Base-by-base conservation (phyloP, 1,140 invertebrate species). In the Polyergus mexicanus region DNA sequence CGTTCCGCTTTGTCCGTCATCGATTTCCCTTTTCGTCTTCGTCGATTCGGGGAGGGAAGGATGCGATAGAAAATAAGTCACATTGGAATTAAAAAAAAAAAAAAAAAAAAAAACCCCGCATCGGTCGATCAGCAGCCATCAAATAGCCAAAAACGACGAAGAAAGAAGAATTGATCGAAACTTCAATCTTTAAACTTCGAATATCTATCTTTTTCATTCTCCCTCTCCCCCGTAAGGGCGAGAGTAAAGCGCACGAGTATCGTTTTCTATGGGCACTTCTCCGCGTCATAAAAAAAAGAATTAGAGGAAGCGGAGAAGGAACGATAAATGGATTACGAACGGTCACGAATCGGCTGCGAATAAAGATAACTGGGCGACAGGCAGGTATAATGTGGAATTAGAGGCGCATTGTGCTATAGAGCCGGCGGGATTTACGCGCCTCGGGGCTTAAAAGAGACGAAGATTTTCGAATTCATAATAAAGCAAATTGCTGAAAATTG, bases 321-420 rank as follows among this genome's bases (percentile, higher is more conserved):
- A 56, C 35, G 41, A n/a, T 58, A 84, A 51, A 66, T 86, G 84
- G 77, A 85, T 84, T 63, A 44, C 60, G 41, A 72, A 62, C 35
- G 25, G 7, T 41, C 35, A 66, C 60, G 32, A 25, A 76, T 89
- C 35, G 84, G 28, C 87, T 89, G 87, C 85, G 86, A 89, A 90
- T 89, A 75, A 77, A 89, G 87, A 90, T 90, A 90, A 87, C 81
- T 51, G 84, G 51, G 10, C 25, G 75, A 51, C 54, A 22, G 19
- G 35, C 66, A 56, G 62, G 77, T 85, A 89, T 87, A 87, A 87
- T 84, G 74, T n/a, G 81, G 83, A 80, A 89, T 90, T 87, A 87
- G 71, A 65, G 81, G 71, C 85, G 77, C 38, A 85, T 88, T 88
- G 85, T 90, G 32, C 19, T 35, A 77, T 16, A 62, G 13, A 65